Base-by-base conservation (phyloP, 2,113 vertebrate species). In the Probosciger aterrimus region DNA sequence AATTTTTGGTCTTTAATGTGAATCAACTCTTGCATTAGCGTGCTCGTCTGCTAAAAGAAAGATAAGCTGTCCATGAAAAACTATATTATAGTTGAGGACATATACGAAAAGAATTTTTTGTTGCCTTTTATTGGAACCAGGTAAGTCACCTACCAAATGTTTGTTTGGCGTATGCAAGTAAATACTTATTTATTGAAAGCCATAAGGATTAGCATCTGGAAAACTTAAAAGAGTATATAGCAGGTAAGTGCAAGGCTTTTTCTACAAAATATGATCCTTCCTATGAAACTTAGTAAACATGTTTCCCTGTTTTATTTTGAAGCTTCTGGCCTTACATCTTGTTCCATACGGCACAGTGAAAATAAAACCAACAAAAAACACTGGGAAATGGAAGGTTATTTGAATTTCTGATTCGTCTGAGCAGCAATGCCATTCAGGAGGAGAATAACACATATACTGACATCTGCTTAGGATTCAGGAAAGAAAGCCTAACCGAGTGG, bases 231-330 rank as follows among this genome's bases (percentile, higher is more conserved):
- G 14, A 53, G 70, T 25, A 50, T 28, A 52, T 7, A 68, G n/a
- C 57, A 88, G 25, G 31, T 41, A 80, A 90, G 97, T 10, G 46
- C 92, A 76, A 24, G 46, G 37, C 35, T 95, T 95, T 95, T 94
- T 95, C 55, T 90, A 88, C 75, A 93, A 94, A 97, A 95, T 71
- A 91, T 27, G 55, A 90, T 65, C 69, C 14, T 59, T 91, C 49
- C 75, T 88, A 93, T 22, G 92, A 97, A 97, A 96, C 62, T 52
- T 43, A 93, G 49, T 53, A 86, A 96, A 97, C 30, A 68, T 14
- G 11, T 46, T 89, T 76, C 31, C 84, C 6, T 53, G 27, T 44
- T 68, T 83, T 85, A 62, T 73, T 86, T 84, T 93, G 74, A 92
- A 75, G 28, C 8, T 88, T 60, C 67, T 86, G 47, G 44, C 39